Conservation (phyloP, 2,797 vertebrate species). For the Labeo calbasu region DNA sequence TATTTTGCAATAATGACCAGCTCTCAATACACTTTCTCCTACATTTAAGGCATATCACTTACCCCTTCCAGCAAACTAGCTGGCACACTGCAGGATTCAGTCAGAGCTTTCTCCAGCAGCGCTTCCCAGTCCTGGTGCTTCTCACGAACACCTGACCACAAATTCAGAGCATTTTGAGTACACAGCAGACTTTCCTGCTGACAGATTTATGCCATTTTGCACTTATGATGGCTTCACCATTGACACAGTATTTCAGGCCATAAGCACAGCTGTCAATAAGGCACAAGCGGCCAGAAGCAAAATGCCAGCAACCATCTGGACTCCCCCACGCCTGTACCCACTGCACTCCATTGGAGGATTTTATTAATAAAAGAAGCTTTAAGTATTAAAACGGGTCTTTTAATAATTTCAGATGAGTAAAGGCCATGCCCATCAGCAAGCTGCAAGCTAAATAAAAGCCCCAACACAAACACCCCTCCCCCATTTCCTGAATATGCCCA, state of each 20-base stretch:
- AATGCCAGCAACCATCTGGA: conserved; percentile 32
- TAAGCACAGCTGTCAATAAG: conserved; percentile 29
- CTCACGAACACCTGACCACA: conserved; percentile 86
- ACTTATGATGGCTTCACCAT: not conserved
- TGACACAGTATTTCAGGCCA: not conserved
- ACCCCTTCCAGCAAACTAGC: conserved; percentile 93
- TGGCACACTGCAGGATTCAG: conserved; percentile 88
- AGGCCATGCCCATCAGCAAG: conserved; percentile 15
- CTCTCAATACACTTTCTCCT: not conserved
- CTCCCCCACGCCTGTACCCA: not conserved
- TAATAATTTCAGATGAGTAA: conserved; percentile 13
- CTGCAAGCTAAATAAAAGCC: conserved; percentile 46
- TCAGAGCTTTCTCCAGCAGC: conserved; percentile 85
- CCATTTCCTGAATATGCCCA: conserved; percentile 54
- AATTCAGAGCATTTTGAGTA: not conserved
- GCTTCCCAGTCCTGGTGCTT: conserved; percentile 88
- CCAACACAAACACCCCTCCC: conserved; percentile 49
- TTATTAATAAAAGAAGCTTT: not conserved
- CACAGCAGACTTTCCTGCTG: conserved; percentile 9
- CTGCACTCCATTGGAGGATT: not conserved
- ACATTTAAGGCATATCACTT: conserved; percentile 66
- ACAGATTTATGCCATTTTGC: conserved; percentile 43
- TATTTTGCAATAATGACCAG: not conserved
- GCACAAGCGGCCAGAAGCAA: not conserved
- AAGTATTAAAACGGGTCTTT: not conserved